Conservation (phyloP, 1,140 invertebrate genomes). For the Drosophila rufa region DNA sequence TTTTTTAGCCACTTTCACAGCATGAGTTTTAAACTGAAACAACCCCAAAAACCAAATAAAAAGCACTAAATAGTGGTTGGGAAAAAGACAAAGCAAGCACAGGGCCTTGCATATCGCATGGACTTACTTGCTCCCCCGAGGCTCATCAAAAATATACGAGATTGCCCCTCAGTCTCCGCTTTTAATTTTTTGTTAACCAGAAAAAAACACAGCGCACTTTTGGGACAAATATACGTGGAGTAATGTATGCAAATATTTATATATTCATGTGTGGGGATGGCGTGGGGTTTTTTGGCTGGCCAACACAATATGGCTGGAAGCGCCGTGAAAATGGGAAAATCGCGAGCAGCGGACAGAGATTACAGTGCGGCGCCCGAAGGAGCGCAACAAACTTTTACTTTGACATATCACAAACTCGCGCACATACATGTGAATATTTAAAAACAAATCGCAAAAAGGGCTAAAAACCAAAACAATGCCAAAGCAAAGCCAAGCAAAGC, state of each 20-base stretch:
- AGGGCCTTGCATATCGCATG: slow-evolving; percentile 28
- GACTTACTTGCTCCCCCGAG: slow-evolving; percentile 42
- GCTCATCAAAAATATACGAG: slow-evolving; percentile 62
- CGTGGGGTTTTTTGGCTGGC: slow-evolving; percentile 16
- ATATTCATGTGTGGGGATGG: slow-evolving; percentile 31
- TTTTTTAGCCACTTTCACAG: slow-evolving; percentile 4
- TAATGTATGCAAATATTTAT: slow-evolving; percentile 55
- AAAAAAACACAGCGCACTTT: slow-evolving; percentile 56
- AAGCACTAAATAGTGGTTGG: slow-evolving; percentile 6
- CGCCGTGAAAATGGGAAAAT: slow-evolving; percentile 67
- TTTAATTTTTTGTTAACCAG: slow-evolving; percentile 60
- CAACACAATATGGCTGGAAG: slow-evolving; percentile 33
- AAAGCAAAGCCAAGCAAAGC: slow-evolving; percentile 61
- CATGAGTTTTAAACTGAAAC: slow-evolving; percentile 1
- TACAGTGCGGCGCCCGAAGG: slow-evolving; percentile 72
- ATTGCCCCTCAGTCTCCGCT: slow-evolving; percentile 24
- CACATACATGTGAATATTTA: slow-evolving; percentile 32
- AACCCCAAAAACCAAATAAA: slow-evolving; percentile 9
- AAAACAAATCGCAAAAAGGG: slow-evolving; percentile 40
- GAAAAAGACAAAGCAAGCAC: slow-evolving; percentile 28
- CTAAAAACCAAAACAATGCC: slow-evolving; percentile 45
- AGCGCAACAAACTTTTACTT: slow-evolving; percentile 75
- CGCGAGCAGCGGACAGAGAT: slow-evolving; percentile 76
- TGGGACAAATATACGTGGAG: slow-evolving; percentile 66
- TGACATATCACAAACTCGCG: slow-evolving; percentile 66